Conservation (phyloP, 2,113 vertebrate genomes). For the Platysteira castanea region DNA sequence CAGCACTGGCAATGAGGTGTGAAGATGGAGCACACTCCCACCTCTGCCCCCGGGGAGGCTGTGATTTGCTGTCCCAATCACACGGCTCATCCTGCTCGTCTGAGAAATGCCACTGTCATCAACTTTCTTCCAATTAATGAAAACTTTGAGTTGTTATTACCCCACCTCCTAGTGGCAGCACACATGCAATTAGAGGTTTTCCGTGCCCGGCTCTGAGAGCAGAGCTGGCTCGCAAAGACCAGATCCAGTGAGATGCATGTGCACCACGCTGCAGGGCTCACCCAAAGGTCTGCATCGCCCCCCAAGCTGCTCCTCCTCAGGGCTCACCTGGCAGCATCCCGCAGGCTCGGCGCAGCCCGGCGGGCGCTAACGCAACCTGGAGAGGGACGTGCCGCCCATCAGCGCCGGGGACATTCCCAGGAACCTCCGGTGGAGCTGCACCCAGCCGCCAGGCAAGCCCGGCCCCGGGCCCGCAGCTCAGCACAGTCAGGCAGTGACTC, state of each 20-base stretch:
- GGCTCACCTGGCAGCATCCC: conserved; percentile 40
- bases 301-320: accelerated
- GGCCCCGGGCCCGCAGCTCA: background rate
- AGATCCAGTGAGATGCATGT: accelerated
- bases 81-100: accelerated
- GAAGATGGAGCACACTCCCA: background rate
- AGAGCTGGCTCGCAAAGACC: background rate
- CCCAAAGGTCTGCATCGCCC: background rate
- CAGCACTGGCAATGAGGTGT: background rate
- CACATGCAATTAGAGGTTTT: background rate
- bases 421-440: background rate
- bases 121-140: background rate
- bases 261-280: background rate
- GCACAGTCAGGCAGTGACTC: conserved; percentile 17
- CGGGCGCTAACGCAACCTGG: background rate
- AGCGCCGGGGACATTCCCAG: background rate
- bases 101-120: background rate
- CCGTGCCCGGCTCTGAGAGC: background rate
- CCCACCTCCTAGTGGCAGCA: background rate
- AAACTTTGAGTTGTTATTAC: background rate
- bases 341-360: background rate
- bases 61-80: background rate
- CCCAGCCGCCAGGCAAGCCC: background rate
- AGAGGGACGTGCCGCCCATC: background rate
- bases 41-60: background rate